These are phyloP conservation scores for Sycophila texana DNA, from an alignment of 2,888 invertebrate species.

Conservation along the genomic window DNA sequence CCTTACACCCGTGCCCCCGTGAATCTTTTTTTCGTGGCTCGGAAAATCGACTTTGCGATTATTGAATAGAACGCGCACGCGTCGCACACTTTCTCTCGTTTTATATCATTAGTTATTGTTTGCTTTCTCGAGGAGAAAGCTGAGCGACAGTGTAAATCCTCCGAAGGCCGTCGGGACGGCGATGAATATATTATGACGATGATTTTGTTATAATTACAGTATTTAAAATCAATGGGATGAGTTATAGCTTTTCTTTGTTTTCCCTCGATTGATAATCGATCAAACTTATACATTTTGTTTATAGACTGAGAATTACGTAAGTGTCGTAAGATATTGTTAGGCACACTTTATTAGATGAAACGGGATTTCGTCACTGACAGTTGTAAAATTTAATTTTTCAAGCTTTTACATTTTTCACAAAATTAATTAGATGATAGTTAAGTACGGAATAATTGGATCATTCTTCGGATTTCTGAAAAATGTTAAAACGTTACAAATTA, in stretches of 20 bases:
- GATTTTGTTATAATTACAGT: conserved; percentile 43
- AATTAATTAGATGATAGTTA: too few species aligned
- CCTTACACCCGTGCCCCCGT: background rate
- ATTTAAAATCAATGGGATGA: conserved; percentile 20
- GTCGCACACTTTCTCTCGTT: conserved; percentile 51
- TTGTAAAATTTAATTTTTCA: too few species aligned
- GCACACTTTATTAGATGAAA: too few species aligned
- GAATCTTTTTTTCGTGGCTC: conserved; percentile 7
- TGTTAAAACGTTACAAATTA: too few species aligned
- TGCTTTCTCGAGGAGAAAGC: conserved; percentile 51
- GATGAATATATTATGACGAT: conserved; percentile 37
- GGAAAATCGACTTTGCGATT: conserved; percentile 48
- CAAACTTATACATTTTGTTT: background rate
- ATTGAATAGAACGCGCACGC: conserved; percentile 38
- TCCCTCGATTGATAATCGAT: background rate
- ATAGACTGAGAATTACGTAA: too few species aligned
- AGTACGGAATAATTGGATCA: too few species aligned
- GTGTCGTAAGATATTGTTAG: too few species aligned
- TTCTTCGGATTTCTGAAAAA: too few species aligned
- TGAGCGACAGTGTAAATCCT: conserved; percentile 15
- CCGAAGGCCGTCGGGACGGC: background rate
- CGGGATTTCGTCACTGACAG: too few species aligned
- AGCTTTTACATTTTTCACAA: too few species aligned
- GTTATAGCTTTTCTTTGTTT: background rate
- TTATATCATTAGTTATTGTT: conserved; percentile 54